A percentile compares a stretch with the other conserved stretches of the same genome.
These are phyloP conservation scores for Physella acuta DNA, from an alignment of 1,140 invertebrate species.

Conservation along the genomic window DNA sequence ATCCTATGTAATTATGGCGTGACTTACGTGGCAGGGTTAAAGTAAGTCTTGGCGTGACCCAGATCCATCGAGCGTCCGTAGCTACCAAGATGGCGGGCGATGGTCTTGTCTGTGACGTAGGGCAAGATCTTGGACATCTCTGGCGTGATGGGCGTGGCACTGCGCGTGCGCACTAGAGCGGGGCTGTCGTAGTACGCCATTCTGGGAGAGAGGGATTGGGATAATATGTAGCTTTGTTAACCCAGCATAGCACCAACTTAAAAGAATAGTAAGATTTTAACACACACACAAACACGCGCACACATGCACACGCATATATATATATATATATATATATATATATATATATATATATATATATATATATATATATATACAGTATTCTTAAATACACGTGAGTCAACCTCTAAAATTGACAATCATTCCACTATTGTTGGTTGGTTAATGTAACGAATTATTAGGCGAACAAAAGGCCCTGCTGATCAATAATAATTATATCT, in stretches of 20 bases:
- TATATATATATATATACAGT: too few species aligned
- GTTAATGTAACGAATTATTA: too few species aligned
- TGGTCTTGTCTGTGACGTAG: constrained; percentile 50
- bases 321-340: not conserved
- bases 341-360: too few species aligned
- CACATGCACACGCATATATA: not conserved
- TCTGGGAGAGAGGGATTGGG: constrained; percentile 26
- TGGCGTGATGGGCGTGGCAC: constrained; percentile 47
- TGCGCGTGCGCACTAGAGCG: constrained; percentile 46
- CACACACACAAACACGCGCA: not conserved
- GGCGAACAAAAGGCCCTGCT: too few species aligned
- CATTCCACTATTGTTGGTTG: too few species aligned
- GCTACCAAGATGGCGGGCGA: constrained; percentile 46
- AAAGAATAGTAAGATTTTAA: not conserved
- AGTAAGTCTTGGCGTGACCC: constrained; percentile 51
- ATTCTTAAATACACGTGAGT: not conserved
- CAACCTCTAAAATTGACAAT: too few species aligned
- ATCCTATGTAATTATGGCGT: not conserved
- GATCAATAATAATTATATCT: too few species aligned
- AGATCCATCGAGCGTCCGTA: constrained; percentile 46
- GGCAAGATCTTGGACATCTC: constrained; percentile 54
- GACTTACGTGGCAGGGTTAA: constrained; percentile 53
- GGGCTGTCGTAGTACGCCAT: constrained; percentile 47
- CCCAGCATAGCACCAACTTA: not conserved
- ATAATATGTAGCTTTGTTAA: not conserved